Base-by-base conservation (phyloP, 2,888 invertebrate species). In the Ashinkailepas kermadecensis region DNA sequence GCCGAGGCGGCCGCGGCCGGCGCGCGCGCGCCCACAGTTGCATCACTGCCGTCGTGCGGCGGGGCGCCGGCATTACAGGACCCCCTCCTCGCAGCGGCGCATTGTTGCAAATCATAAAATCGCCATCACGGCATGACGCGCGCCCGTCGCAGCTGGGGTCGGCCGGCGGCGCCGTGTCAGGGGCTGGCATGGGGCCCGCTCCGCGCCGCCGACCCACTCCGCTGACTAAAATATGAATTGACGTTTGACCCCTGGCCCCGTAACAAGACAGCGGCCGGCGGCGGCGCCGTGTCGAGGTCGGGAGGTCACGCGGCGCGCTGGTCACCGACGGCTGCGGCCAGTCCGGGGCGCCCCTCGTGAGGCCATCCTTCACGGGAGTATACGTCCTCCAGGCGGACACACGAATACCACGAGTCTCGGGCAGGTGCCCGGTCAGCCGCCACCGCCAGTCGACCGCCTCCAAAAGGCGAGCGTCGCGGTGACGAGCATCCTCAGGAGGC, bases 51-150 rank as follows among this genome's bases (percentile, higher is more conserved):
- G n/a, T n/a, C 9, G 10, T 23, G 39, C 39, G 23, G 70, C 70
- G 39, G 70, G 70, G 70, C 39, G 25, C 39, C 39, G 12, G 39
- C 70, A 70, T 70, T 70, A 70, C 70, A 70, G 70, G 65, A 70
- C 70, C 70, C 70, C 70, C 70, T 70, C 70, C 70, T 12, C 70
- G 25, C 25, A 39, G 39, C 39, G 39, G 39, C 21, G 70, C 39
- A 70, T 70, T 70, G 70, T 70, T 70, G 70, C 70, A 70, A 70
- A 70, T 70, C 70, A 70, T 70, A 70, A 39, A 70, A 70, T 70
- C 70, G 70, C 70, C 70, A 15, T 13, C 70, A 21, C 70, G 21
- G 39, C 70, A 15, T 25, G 70, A 7, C 39, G 39, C 67, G 23
- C 10, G 67, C 11, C 12, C 23, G 67, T 23, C 7, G 23, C 67